Evolutionary conservation across 2,888 invertebrate genomes (phyloP).

Genomic region (Oscheius sp.): DNA sequence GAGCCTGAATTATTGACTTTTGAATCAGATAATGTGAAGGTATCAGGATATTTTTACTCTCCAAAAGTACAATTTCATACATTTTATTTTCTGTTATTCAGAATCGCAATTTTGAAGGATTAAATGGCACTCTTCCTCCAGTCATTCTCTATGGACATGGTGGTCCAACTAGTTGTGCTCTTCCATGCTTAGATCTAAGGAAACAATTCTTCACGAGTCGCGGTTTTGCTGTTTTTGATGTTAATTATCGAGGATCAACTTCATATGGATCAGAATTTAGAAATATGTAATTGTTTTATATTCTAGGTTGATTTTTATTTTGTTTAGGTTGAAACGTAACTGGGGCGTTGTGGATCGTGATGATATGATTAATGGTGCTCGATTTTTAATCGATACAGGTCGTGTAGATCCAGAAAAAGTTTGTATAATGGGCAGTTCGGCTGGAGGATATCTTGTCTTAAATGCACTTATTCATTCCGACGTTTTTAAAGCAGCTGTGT

Average conservation of each 20-base stretch:
- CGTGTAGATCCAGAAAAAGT: conserved; percentile 70
- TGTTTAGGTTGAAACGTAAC: conserved; percentile 58
- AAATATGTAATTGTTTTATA: conserved; percentile 60
- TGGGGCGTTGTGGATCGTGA: conserved; percentile 72
- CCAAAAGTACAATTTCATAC: conserved; percentile 56
- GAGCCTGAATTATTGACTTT: conserved; percentile 70
- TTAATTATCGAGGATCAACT: conserved; percentile 73
- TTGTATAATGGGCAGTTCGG: conserved; percentile 72
- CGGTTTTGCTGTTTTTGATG: conserved; percentile 72
- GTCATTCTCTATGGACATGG: conserved; percentile 72
- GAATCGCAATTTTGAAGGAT: conserved; percentile 70
- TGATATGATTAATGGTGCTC: conserved; percentile 71
- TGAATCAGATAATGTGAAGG: conserved; percentile 43
- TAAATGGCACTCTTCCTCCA: conserved; percentile 69
- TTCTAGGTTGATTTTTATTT: neutral
- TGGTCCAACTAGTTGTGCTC: conserved; percentile 71
- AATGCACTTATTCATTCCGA: conserved; percentile 55
- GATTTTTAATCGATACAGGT: conserved; percentile 63
- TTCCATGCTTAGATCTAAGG: conserved; percentile 67
- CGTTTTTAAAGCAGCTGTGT: conserved; percentile 72
- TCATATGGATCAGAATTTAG: conserved; percentile 72
- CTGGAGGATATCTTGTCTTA: conserved; percentile 54
- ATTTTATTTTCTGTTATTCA: conserved; percentile 14
- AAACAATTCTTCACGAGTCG: conserved; percentile 67
- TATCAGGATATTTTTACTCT: conserved; percentile 66